phyloP scores from a whole-genome alignment of 2,113 vertebrate genomes.

The Alosa alosa region DNA sequence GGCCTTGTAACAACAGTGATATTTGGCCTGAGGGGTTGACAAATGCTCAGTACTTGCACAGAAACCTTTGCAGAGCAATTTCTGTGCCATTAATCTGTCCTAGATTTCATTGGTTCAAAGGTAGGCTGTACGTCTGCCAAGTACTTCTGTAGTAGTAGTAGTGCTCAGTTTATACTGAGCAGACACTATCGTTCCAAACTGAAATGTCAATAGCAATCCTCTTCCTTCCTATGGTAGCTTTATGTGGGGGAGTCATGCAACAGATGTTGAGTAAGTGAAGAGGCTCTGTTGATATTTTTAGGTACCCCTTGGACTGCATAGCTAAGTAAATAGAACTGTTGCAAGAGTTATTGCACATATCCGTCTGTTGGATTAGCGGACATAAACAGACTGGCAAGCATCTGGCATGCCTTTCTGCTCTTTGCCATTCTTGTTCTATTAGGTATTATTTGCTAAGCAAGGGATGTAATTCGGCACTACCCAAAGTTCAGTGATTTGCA shows the following conservation, averaged over 20 bases:
- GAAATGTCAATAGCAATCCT: not conserved
- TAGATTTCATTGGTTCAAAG: not conserved
- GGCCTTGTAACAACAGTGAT: not conserved
- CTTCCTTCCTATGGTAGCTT: not conserved
- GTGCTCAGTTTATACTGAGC: not conserved
- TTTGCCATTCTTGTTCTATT: not conserved
- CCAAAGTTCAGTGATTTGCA: too few relatives aligned
- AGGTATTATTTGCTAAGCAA: not conserved
- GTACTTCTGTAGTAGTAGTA: too few relatives aligned
- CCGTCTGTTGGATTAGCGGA: not conserved
- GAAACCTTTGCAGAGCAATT: not conserved
- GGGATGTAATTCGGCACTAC: not conserved
- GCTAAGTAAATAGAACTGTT: constrained; percentile 18
- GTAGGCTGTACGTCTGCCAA: not conserved
- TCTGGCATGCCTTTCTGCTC: not conserved
- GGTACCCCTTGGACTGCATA: not conserved
- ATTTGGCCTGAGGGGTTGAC: not conserved
- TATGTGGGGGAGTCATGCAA: not conserved
- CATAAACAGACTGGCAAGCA: not conserved
- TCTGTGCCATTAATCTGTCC: not conserved
- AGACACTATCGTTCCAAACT: not conserved
- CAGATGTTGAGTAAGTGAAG: constrained; percentile 13
- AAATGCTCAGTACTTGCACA: not conserved
- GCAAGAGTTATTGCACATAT: not conserved
- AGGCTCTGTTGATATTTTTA: constrained; percentile 8